Evolutionary conservation across 2,888 invertebrate species (phyloP), one percentile per base, ranked within the genome.

Genomic region (Diogma glabrata): DNA sequence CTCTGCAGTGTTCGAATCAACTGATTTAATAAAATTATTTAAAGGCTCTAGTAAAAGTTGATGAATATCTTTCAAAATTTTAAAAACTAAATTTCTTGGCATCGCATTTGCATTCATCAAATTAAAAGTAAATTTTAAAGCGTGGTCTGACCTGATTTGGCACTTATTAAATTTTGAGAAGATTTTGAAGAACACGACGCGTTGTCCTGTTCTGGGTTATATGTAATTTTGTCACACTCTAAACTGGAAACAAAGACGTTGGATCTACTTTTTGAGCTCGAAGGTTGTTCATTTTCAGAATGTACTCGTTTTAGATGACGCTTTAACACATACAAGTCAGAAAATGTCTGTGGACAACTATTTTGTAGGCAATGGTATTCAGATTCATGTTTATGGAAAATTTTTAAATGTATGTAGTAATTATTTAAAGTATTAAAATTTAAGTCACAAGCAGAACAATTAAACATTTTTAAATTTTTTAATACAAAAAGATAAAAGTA

Each of bases 321-420:
- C 36, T 36, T 36, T 17, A 36, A 36, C 36, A 36, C 36, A 36
- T 36, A n/a, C 8, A 36, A 14, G 36, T 36, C 14, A 3, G 36
- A 36, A 36, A 36, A 36, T 9, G 36, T 17, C 14, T 36, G 36
- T 8, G 36, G 36, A 36, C 36, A 36, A n/a, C 36, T 36, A 36
- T 36, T 36, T 36, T 36, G 36, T 36, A 8, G 36, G 36, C 36
- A 36, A 36, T 36, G 36, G 17, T 36, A 36, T 36, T 36, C 36
- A 36, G 36, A 36, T 36, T 36, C 7, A 36, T 36, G 3, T 14
- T 36, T 36, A 36, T 36, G 36, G 7, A 36, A 8, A 36, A 7
- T 16, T 36, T 36, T 36, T 36, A 36, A 9, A 36, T 36, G 36
- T 14, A 36, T 8, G 36, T 36, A 36, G 17, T 36, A 36, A 36